phyloP scores from a whole-genome alignment of 2,113 vertebrate genomes.

The Onychostoma macrolepis region DNA sequence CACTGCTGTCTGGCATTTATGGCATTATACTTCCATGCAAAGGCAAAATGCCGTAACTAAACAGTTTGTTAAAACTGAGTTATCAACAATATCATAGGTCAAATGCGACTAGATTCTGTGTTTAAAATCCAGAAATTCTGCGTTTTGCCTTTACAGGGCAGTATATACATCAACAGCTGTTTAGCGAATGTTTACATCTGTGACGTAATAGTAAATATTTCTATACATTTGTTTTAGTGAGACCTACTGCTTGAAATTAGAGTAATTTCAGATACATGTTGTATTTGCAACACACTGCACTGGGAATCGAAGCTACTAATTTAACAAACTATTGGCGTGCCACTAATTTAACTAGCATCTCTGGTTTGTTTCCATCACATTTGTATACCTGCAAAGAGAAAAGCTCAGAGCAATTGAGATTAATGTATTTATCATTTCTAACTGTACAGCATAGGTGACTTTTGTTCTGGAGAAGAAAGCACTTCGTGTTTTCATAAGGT shows the following conservation, averaged over 20 bases:
- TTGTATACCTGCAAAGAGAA: conserved; percentile 31
- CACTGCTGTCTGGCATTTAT: background rate
- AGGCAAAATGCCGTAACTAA: background rate
- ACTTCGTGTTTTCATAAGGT: conserved; percentile 46
- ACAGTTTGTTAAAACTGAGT: background rate
- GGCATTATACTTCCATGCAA: background rate
- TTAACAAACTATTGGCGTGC: conserved; percentile 21
- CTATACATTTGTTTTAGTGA: background rate
- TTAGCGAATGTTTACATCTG: conserved; percentile 22
- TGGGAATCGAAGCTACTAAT: conserved; percentile 31
- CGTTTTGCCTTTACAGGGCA: background rate
- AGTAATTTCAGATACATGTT: background rate
- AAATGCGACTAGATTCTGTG: background rate
- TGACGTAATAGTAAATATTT: background rate
- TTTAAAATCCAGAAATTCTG: background rate
- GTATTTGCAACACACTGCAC: conserved; percentile 11
- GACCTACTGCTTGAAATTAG: background rate
- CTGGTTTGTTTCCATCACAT: conserved; percentile 25
- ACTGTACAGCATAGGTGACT: conserved; percentile 40
- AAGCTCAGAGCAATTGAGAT: background rate
- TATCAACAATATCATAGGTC: background rate
- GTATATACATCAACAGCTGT: background rate
- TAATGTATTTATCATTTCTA: conserved; percentile 47
- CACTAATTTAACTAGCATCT: conserved; percentile 41
- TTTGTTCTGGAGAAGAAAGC: conserved; percentile 43